phyloP scores from a whole-genome alignment of 2,888 invertebrate species.

The Andrena minutula region DNA sequence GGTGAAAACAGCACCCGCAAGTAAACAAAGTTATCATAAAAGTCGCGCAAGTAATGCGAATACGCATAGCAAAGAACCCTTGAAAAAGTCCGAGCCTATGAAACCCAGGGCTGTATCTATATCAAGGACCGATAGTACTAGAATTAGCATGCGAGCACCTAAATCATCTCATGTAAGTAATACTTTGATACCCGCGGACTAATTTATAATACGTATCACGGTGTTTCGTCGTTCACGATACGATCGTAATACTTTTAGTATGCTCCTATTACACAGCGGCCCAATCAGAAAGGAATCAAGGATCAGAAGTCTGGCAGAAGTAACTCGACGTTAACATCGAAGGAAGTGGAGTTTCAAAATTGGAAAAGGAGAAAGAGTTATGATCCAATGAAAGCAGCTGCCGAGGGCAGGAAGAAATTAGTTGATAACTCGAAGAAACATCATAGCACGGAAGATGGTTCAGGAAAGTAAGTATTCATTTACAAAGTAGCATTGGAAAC shows the following conservation, averaged over 20 bases:
- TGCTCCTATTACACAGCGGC: conserved; percentile 61
- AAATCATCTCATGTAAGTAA: conserved; percentile 76
- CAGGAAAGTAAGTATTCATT: conserved; percentile 75
- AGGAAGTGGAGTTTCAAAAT: conserved; percentile 95
- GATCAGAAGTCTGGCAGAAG: conserved; percentile 87
- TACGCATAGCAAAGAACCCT: conserved; percentile 69
- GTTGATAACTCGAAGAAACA: conserved; percentile 79
- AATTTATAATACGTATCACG: not conserved
- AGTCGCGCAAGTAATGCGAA: conserved; percentile 72
- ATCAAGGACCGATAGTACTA: conserved; percentile 88
- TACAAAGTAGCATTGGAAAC: not conserved
- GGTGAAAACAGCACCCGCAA: conserved; percentile 67
- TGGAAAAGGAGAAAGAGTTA: conserved; percentile 98
- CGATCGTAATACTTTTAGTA: conserved; percentile 52
- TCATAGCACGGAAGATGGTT: conserved; percentile 78
- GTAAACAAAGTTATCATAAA: conserved; percentile 74
- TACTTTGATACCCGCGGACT: not conserved
- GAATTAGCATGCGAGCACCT: conserved; percentile 88
- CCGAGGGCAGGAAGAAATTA: conserved; percentile 90
- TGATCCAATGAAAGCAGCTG: conserved; percentile 97
- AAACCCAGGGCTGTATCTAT: conserved; percentile 83
- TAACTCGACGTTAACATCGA: conserved; percentile 90
- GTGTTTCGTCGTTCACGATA: not conserved
- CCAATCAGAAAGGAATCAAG: conserved; percentile 74
- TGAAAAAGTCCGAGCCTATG: conserved; percentile 73